Conservation (phyloP, 2,113 vertebrate genomes). For the Lontra canadensis region DNA sequence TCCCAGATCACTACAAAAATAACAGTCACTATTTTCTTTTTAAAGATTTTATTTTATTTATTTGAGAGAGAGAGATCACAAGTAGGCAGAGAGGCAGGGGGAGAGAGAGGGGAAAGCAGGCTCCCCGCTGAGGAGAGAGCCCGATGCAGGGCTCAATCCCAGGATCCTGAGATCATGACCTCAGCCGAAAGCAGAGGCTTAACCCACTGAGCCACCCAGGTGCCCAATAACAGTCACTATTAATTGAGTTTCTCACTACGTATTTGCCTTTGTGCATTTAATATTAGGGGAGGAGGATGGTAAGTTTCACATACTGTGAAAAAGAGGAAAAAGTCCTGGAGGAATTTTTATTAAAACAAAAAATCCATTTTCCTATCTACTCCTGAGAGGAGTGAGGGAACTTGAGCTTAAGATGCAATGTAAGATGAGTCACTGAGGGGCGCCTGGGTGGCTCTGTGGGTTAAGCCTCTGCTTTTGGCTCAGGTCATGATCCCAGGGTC, state of each 20-base stretch:
- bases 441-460: too few relatives aligned
- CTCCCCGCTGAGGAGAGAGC: too few relatives aligned
- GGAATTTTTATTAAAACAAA: not conserved
- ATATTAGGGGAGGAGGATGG: not conserved
- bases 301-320: not conserved
- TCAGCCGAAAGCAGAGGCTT: too few relatives aligned
- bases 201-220: too few relatives aligned
- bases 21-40: not conserved
- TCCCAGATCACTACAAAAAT: not conserved
- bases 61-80: too few relatives aligned
- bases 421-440: slow-evolving; percentile 33
- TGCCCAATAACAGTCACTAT: not conserved
- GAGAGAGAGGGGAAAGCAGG: too few relatives aligned
- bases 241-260: not conserved
- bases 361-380: not conserved
- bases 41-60: too few relatives aligned
- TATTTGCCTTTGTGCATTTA: not conserved
- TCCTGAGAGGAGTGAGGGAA: not conserved
- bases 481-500: too few relatives aligned
- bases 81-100: too few relatives aligned
- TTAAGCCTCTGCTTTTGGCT: too few relatives aligned
- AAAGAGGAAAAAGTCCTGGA: not conserved
- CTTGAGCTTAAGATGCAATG: slow-evolving; percentile 12
- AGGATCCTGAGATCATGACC: too few relatives aligned
- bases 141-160: too few relatives aligned